Evolutionary conservation across 2,888 invertebrate species (phyloP), one percentile per base, ranked within the genome.

Genomic region (Ectemnius cavifrons): DNA sequence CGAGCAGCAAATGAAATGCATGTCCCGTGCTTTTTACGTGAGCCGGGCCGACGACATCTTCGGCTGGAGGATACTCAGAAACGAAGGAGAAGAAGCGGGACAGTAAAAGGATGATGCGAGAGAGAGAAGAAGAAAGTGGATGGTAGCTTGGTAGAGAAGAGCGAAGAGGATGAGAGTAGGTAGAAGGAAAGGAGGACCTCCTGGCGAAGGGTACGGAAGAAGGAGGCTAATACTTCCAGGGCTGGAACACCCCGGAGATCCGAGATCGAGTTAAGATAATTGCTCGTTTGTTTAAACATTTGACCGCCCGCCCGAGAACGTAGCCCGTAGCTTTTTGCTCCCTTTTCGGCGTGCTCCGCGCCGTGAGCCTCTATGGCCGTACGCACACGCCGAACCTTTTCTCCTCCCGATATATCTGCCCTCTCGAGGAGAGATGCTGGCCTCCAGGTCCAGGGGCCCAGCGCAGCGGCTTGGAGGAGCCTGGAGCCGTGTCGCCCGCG

Each of bases 271-370:
- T 89, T 89, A 87, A 88, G 89, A 89, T 90, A 89, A 90, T 90
- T 89, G 87, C 88, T 87, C 89, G 89, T 89, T 90, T 90, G 89
- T 89, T 90, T 89, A 89, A 89, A 90, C 88, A 89, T 89, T 89
- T 85, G 85, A 86, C 84, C 87, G 84, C 77, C 82, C 84, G 82
- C 71, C 79, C 75, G 75, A 77, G 79, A 80, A 79, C 78, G 78
- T 11, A 11, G 37, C 37, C 70, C 67, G 73, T 61, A 52, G 60
- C 73, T 83, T 83, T 82, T 85, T 83, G 73, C 75, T 80, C 78
- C 64, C 63, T 83, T 84, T 78, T 79, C 71, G 65, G 58, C 64
- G 28, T 27, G 67, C 64, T 45, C 59, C 49, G 63, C 27, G 59
- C 61, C 47, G 52, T 11, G 49, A 56, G 47, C 56, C 27, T 60